Percentiles rank a stretch among this genome's conserved stretches.
phyloP scores from a whole-genome alignment of 2,888 invertebrate species.

The Lithophane semibrunnea region DNA sequence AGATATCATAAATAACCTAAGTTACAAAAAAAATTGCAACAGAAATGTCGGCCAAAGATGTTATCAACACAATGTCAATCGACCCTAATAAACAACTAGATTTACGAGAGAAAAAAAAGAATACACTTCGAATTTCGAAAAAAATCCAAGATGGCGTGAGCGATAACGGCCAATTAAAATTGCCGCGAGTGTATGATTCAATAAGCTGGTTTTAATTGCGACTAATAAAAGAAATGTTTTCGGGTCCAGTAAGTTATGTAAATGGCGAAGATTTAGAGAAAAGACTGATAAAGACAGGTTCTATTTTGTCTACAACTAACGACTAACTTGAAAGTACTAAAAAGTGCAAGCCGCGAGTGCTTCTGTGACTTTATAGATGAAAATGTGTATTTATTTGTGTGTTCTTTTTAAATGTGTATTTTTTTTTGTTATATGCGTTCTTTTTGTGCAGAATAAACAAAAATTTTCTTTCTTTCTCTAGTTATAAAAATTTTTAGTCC shows the following conservation, averaged over 20 bases:
- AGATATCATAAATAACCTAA: conserved; percentile 36
- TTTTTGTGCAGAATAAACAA: too few species aligned
- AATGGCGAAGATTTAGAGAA: conserved; percentile 3
- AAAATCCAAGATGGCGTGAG: conserved; percentile 74
- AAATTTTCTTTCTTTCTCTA: too few species aligned
- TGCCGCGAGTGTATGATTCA: conserved; percentile 69
- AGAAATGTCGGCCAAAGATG: conserved; percentile 69
- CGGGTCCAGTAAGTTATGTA: conserved; percentile 19
- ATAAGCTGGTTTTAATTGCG: conserved; percentile 74
- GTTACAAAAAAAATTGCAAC: conserved; percentile 55
- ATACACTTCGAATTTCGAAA: conserved; percentile 46
- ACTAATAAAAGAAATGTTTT: conserved; percentile 68
- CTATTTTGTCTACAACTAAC: background rate
- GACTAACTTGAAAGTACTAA: background rate
- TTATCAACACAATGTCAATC: conserved; percentile 67
- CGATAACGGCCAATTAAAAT: conserved; percentile 78
- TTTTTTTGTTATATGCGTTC: too few species aligned
- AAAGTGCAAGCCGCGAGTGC: background rate
- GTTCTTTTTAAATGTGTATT: too few species aligned
- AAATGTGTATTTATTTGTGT: too few species aligned
- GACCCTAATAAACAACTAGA: conserved; percentile 78
- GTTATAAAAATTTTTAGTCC: too few species aligned
- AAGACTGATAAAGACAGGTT: background rate
- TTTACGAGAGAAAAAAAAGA: conserved; percentile 70
- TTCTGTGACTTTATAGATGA: too few species aligned